Percentiles rank a stretch among this genome's conserved stretches.
Evolutionary conservation across 2,888 invertebrate genomes (phyloP).

Genomic region (Cremastinae sp.): DNA sequence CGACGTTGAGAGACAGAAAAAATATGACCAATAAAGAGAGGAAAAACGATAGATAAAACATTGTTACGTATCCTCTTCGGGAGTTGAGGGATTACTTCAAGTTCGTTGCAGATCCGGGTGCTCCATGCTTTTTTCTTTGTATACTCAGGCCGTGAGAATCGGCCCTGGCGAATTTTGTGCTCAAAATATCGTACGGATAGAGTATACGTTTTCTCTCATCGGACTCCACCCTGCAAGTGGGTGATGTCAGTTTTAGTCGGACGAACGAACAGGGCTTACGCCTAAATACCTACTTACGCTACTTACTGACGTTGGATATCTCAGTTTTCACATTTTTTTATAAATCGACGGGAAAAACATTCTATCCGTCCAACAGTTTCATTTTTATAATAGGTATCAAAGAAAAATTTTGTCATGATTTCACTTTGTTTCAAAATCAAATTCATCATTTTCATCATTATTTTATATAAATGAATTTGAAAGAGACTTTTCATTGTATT

Average conservation of each 20-base stretch:
- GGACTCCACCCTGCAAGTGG: conserved; percentile 42
- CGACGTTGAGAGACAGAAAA: conserved; percentile 6
- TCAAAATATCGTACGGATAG: conserved; percentile 58
- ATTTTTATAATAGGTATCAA: no score
- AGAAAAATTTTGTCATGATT: no score
- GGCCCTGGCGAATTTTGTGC: conserved; percentile 53
- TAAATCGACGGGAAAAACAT: not conserved
- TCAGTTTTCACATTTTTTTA: not conserved
- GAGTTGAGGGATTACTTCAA: conserved; percentile 69
- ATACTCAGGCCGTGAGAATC: conserved; percentile 17
- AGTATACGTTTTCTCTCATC: conserved; percentile 28
- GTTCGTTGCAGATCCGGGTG: conserved; percentile 66
- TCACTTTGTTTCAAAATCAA: no score
- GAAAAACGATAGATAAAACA: conserved; percentile 18
- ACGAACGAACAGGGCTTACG: conserved; percentile 50
- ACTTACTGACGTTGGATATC: not conserved
- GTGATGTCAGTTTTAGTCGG: conserved; percentile 57
- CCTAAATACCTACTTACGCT: conserved; percentile 55
- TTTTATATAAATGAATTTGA: no score
- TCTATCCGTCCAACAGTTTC: not conserved
- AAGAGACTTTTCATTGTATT: no score
- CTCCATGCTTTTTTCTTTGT: conserved; percentile 25
- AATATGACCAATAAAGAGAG: conserved; percentile 6
- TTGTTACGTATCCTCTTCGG: conserved; percentile 65
- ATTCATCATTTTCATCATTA: no score